These are phyloP conservation scores for Augiades crinisus DNA, from an alignment of 2,888 invertebrate species.

Conservation along the genomic window DNA sequence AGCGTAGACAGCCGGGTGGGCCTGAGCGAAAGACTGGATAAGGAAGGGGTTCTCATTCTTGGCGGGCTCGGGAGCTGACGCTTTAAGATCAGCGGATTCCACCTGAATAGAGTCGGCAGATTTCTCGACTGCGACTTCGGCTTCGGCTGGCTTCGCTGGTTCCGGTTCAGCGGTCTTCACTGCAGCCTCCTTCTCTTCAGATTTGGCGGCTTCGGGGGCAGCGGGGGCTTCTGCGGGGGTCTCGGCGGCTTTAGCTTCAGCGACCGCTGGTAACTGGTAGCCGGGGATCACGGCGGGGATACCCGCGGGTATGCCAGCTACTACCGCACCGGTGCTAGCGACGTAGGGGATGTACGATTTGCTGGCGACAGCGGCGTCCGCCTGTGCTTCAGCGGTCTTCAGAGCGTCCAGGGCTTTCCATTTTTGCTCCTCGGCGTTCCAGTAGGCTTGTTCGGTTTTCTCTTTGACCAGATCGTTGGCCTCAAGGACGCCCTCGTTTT, in stretches of 20 bases:
- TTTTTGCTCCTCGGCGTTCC: conserved; percentile 64
- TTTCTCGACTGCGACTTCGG: conserved; percentile 28
- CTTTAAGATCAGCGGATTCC: conserved; percentile 27
- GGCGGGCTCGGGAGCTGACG: conserved; percentile 16
- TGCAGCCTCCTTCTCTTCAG: conserved; percentile 11
- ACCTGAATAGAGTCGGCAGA: conserved; percentile 20
- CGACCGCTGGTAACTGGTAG: conserved; percentile 31
- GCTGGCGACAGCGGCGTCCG: conserved; percentile 53
- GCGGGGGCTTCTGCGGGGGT: conserved; percentile 11
- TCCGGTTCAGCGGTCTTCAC: conserved; percentile 26
- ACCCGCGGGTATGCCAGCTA: conserved; percentile 1
- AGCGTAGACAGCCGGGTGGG: conserved; percentile 12
- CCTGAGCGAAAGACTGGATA: conserved; percentile 21
- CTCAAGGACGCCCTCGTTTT: conserved; percentile 47
- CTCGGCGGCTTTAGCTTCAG: conserved; percentile 39
- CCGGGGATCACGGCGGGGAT: conserved; percentile 14
- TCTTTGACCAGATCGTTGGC: conserved; percentile 44
- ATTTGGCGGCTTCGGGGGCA: conserved; percentile 12
- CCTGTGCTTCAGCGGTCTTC: conserved; percentile 57
- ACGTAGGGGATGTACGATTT: conserved; percentile 29
- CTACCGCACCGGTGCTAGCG: conserved; percentile 7
- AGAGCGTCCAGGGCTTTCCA: conserved; percentile 63
- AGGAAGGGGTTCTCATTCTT: conserved; percentile 19
- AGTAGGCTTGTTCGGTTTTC: conserved; percentile 44
- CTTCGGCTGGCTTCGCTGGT: conserved; percentile 5